Percentiles rank a stretch among this genome's conserved stretches.
Conservation (phyloP, 2,888 invertebrate species). For the Phymatocera aterrima region DNA sequence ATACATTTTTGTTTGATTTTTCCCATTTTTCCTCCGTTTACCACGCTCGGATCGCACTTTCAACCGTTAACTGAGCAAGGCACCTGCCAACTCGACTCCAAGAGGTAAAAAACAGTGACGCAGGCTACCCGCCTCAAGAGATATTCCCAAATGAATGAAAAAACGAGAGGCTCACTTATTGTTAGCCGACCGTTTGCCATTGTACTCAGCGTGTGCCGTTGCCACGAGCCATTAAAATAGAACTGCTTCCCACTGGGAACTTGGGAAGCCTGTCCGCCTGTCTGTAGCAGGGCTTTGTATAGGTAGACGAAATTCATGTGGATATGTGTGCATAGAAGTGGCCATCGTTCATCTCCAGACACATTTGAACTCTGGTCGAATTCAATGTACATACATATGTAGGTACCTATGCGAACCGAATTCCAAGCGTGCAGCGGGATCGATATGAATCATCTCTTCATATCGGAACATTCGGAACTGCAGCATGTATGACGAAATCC, state of each 20-base stretch:
- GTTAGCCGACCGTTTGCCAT: constrained; percentile 27
- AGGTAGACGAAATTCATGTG: not conserved
- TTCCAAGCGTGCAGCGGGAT: not conserved
- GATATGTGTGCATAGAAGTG: not conserved
- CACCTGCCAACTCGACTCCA: constrained; percentile 36
- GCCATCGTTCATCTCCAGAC: too few species aligned
- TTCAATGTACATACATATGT: too few species aligned
- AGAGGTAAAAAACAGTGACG: constrained; percentile 4
- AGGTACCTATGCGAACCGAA: too few species aligned
- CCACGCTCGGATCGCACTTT: constrained; percentile 12
- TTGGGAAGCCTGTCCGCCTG: too few species aligned
- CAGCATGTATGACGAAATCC: too few species aligned
- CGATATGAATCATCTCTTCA: not conserved
- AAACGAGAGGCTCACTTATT: not conserved
- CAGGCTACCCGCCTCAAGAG: not conserved
- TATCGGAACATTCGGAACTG: too few species aligned
- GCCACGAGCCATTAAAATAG: constrained; percentile 39
- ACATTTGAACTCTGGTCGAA: too few species aligned
- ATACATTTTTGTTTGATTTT: not conserved
- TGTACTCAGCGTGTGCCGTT: constrained; percentile 33
- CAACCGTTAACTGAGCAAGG: constrained; percentile 18
- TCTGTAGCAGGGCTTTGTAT: not conserved
- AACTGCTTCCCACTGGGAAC: constrained; percentile 9
- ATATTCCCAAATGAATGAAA: not conserved
- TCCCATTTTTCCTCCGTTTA: not conserved